Base-by-base conservation (phyloP, 2,888 invertebrate genomes). In the Drosophila atroscutellata region DNA sequence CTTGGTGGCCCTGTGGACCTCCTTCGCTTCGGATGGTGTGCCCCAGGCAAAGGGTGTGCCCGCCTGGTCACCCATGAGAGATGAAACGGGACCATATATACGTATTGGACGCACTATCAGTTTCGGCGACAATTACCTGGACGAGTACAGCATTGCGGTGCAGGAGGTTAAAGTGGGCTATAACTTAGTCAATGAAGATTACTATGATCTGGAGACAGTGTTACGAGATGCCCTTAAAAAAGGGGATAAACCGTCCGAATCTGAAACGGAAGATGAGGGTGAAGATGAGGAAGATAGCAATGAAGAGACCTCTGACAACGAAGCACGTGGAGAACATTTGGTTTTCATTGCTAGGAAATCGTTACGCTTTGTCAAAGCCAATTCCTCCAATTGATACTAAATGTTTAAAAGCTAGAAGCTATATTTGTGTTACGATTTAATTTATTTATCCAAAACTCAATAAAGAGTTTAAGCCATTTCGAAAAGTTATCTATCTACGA, bases 1-100 rank as follows among this genome's bases (percentile, higher is more conserved):
- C 32, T 93, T 94, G 93, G 92, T 94, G 1, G 83, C 90, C 0
- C 72, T 93, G 9, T 93, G 93, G 93, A 91, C 93, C 0, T 93
- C 92, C 3, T 93, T 93, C 72, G 93, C 93, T 0, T 71, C 86
- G 0, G 89, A 78, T 4, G 93, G 93, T 2, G 77, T 83, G 4
- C 93, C 93, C 5, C 64, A 50, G 34, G 91, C 91, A 3, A 81
- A 87, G 2, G 83, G 86, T n/a, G 42, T 90, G 3, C 89, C 89
- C 3, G 68, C 72, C 11, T 93, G 93, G 93, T 91, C 91, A 0
- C 64, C 92, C 3, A 90, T 93, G 91, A 86, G 69, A 18, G 89
- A 89, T 32, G 89, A 91, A 24, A 91, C 91, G 2, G 93, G 93
- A 1, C 93, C 93, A 0, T 93, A 93, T 71, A 75, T 93, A 52